Conservation (phyloP, 2,888 invertebrate genomes). For the Beris chalybata region DNA sequence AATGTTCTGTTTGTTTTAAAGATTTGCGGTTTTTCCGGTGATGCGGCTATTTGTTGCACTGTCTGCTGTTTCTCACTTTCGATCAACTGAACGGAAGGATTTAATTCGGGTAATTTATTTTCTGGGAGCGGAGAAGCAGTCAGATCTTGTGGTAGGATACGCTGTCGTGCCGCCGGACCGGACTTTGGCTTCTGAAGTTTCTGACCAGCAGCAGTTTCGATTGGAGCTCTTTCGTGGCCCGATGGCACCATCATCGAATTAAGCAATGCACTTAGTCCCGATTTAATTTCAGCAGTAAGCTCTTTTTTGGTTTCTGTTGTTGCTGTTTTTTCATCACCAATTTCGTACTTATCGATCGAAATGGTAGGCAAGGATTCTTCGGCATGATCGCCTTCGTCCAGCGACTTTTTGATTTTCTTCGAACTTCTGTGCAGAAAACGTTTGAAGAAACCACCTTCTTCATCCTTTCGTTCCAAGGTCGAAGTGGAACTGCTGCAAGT, state of each 20-base stretch:
- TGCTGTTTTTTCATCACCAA: background rate
- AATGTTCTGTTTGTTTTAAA: background rate
- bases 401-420: slow-evolving; percentile 66
- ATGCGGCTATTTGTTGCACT: background rate
- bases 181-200: slow-evolving; percentile 57
- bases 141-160: slow-evolving; percentile 62
- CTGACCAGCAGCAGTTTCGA: slow-evolving; percentile 53
- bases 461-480: slow-evolving; percentile 42
- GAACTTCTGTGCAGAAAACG: slow-evolving; percentile 70
- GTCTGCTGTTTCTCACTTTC: slow-evolving; percentile 15
- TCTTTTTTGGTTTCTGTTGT: slow-evolving; percentile 53
- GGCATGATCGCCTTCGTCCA: slow-evolving; percentile 51
- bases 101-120: background rate
- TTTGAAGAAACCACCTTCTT: slow-evolving; percentile 66
- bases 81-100: slow-evolving; percentile 1
- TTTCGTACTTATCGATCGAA: slow-evolving; percentile 2
- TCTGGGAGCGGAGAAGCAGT: slow-evolving; percentile 44
- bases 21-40: background rate
- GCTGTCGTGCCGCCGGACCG: slow-evolving; percentile 61
- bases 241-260: slow-evolving; percentile 45
- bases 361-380: slow-evolving; percentile 41
- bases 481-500: slow-evolving; percentile 17
- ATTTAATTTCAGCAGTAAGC: slow-evolving; percentile 1
- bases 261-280: slow-evolving; percentile 53
- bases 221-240: slow-evolving; percentile 15